These are phyloP conservation scores for Agelas oroides DNA, from an alignment of 37 sponge, comb jelly and placozoan species.

Conservation along the genomic window DNA sequence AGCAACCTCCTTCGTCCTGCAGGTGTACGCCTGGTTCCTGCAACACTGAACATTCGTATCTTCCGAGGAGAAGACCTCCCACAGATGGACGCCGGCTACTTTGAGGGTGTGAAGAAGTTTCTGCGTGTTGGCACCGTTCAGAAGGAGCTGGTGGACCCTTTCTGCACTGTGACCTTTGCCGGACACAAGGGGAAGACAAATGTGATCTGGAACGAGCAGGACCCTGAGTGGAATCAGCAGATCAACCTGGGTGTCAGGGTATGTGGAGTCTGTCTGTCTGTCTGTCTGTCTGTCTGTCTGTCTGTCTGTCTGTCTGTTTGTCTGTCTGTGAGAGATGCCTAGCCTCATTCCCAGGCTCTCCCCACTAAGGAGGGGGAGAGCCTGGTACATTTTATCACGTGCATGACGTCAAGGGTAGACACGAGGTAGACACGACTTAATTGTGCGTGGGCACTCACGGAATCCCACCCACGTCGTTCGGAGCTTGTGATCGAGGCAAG, in stretches of 20 bases:
- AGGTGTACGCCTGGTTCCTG: slow-evolving; percentile 92
- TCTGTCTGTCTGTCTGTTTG: too few species aligned
- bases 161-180: slow-evolving; percentile 86
- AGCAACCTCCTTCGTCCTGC: slow-evolving; percentile 95
- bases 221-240: slow-evolving; percentile 93
- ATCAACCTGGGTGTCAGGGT: slow-evolving; percentile 86
- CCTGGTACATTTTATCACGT: too few species aligned
- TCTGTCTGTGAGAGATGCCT: too few species aligned
- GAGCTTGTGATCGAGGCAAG: too few species aligned
- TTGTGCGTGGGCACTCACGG: too few species aligned
- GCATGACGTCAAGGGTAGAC: too few species aligned
- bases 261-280: slow-evolving; percentile 12
- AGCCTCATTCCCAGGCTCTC: too few species aligned
- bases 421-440: too few species aligned
- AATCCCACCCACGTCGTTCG: too few species aligned
- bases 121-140: slow-evolving; percentile 58
- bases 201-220: slow-evolving; percentile 73
- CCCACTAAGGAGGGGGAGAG: too few species aligned
- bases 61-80: slow-evolving; percentile 92
- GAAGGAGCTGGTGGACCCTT: slow-evolving; percentile 95
- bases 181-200: slow-evolving; percentile 88
- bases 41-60: slow-evolving; percentile 70
- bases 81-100: slow-evolving; percentile 80
- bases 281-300: too few species aligned
- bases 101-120: slow-evolving; percentile 83